phyloP scores from a whole-genome alignment of 2,113 vertebrate genomes.

The Dromas ardeola region DNA sequence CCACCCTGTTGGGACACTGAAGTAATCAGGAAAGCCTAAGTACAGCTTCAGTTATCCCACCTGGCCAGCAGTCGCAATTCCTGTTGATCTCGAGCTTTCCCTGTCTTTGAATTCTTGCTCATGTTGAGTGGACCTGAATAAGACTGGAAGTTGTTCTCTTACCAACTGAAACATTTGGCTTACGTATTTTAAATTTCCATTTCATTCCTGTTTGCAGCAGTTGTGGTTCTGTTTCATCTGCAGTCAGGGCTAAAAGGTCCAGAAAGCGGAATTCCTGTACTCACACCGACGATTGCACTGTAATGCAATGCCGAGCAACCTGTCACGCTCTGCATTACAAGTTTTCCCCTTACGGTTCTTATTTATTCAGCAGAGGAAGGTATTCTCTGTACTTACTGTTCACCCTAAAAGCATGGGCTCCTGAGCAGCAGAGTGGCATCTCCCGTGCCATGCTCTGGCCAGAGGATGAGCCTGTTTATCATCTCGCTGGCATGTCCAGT shows the following conservation, averaged over 20 bases:
- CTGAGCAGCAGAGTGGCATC: background rate
- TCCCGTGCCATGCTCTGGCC: fast-evolving
- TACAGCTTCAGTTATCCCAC: background rate
- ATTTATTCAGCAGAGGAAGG: background rate
- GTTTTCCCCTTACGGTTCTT: background rate
- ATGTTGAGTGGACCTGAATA: background rate
- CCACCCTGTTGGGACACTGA: background rate
- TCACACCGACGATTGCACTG: background rate
- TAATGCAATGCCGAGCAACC: background rate
- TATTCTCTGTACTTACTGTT: background rate
- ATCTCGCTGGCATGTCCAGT: fast-evolving
- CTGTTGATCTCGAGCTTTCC: background rate
- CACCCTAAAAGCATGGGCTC: background rate
- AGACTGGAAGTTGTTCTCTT: background rate
- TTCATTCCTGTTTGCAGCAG: background rate
- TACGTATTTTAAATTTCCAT: background rate
- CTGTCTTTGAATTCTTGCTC: background rate
- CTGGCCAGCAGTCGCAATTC: background rate
- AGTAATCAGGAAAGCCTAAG: background rate
- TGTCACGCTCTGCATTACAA: background rate
- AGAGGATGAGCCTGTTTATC: background rate
- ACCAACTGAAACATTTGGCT: background rate
- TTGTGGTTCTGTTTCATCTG: background rate
- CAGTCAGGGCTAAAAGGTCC: background rate
- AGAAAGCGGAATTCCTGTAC: background rate